A percentile compares a stretch with the other conserved stretches of the same genome.
Conservation (phyloP, 2,113 vertebrate genomes). For the Notarius lentiginosus region DNA sequence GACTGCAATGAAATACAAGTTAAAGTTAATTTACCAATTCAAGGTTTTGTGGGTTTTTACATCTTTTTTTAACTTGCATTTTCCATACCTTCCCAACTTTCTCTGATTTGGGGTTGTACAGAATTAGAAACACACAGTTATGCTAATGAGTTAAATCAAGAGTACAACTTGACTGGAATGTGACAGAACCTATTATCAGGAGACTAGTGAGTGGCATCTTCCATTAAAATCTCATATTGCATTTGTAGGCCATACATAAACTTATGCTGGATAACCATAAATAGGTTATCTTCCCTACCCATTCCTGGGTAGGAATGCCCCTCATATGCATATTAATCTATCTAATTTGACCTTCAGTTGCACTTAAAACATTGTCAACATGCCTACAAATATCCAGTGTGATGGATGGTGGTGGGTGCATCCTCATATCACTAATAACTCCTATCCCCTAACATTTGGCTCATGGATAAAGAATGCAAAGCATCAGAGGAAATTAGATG, state of each 20-base stretch:
- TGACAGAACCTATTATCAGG: not conserved
- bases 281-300: not conserved
- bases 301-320: not conserved
- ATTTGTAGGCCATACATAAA: not conserved
- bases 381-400: not conserved
- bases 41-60: no score
- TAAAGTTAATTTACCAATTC: no score
- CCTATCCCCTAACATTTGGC: not conserved
- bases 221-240: not conserved
- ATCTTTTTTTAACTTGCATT: no score
- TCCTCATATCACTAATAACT: not conserved
- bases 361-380: not conserved
- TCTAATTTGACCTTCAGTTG: not conserved
- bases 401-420: not conserved
- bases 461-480: not conserved
- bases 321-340: not conserved
- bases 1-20: no score
- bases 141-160: not conserved
- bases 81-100: no score
- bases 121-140: not conserved
- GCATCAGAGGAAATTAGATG: not conserved
- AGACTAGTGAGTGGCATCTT: constrained; percentile 6
- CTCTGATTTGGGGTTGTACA: no score
- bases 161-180: not conserved
- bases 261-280: not conserved